Base-by-base conservation (phyloP, 2,797 vertebrate genomes). In the Phataginus tricuspis region DNA sequence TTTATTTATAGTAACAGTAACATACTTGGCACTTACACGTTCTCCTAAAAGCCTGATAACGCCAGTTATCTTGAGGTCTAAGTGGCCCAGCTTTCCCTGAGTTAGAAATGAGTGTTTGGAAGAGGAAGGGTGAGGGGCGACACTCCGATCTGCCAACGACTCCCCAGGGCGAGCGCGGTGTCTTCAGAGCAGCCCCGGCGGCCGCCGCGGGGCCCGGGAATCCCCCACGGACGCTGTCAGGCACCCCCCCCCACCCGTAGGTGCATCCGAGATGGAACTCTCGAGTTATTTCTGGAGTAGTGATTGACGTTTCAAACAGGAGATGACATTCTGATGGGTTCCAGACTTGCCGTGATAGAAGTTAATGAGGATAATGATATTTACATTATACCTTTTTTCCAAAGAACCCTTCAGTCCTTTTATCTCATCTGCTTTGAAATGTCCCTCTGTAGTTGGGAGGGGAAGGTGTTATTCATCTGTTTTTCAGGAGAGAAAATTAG, bases 361-460 rank as follows among this genome's bases (percentile, higher is more conserved):
- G 91, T 96, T 98, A 95, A 98, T 97, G 95, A 97, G 94, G 83
- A 96, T 97, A 96, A 98, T 95, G 96, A 95, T 93, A 85, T 94
- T 97, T 95, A 97, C 91, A 61, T 86, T 84, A 37, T 49, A 77
- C 45, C 51, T 95, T 96, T 93, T 75, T 94, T 94, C 83, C 63
- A 85, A 93, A 96, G 95, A 93, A 84, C 64, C 1, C 74, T 75
- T 85, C 19, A 12, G 59, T 87, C 57, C 88, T 95, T 93, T 97
- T 90, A 96, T 94, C 89, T 97, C 57, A 68, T 95, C 82, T 75
- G 68, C 3, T 0, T 85, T 89, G 71, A 95, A 94, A 95, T 64
- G 34, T 87, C 78, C 66, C 71, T 78, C 89, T 66, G 66, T 86
- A 95, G 69, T 75, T 92, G 78, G 53, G 66, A 96, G 42, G 49